Percentiles rank a stretch among this genome's conserved stretches.
phyloP scores from a whole-genome alignment of 2,888 invertebrate species.

The Leptopilina myrica region DNA sequence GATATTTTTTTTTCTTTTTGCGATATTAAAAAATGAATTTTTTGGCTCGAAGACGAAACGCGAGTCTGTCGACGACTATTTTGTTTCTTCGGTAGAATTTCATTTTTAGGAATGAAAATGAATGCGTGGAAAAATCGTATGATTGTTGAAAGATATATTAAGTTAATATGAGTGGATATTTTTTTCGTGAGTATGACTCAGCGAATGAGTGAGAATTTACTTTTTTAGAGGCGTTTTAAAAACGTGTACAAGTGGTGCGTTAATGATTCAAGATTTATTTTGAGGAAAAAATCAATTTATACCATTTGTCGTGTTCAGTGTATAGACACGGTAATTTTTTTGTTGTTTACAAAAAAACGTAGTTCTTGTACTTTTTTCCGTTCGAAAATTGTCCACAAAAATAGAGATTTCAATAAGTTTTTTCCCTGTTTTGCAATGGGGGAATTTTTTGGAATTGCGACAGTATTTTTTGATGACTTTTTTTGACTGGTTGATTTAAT shows the following conservation, averaged over 20 bases:
- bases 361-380: conserved; percentile 22
- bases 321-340: conserved; percentile 12
- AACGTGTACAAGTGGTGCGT: not conserved
- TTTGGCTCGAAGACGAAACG: conserved; percentile 3
- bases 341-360: not conserved
- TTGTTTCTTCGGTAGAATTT: conserved; percentile 14
- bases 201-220: conserved; percentile 16
- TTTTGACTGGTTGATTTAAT: not conserved
- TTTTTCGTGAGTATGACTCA: conserved; percentile 11
- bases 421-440: not conserved
- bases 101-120: conserved; percentile 6
- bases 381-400: not conserved
- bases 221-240: conserved; percentile 11
- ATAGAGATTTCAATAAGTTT: conserved; percentile 15
- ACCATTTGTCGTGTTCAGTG: conserved; percentile 31
- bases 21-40: no score
- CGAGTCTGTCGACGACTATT: not conserved
- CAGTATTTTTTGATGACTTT: not conserved
- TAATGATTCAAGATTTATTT: conserved; percentile 6
- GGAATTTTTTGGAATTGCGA: not conserved
- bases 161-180: conserved; percentile 25
- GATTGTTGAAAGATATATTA: conserved; percentile 12
- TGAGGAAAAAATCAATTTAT: conserved; percentile 1
- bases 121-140: not conserved
- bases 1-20: no score